Percentiles rank a stretch among this genome's conserved stretches.
phyloP scores from a whole-genome alignment of 1,140 invertebrate genomes.

The Muscidifurax raptorellus region DNA sequence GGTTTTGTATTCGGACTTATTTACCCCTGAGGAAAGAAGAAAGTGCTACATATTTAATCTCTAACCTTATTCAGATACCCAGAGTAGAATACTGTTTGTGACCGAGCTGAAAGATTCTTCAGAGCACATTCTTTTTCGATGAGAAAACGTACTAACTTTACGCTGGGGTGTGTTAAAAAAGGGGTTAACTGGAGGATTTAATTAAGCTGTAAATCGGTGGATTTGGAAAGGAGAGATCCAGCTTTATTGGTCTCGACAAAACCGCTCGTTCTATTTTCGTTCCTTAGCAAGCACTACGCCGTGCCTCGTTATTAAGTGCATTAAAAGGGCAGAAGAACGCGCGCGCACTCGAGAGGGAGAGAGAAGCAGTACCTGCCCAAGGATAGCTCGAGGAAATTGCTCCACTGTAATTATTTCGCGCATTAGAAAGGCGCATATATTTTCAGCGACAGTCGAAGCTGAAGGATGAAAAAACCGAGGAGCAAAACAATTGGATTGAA shows the following conservation, averaged over 20 bases:
- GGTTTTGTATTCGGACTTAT: too few species aligned
- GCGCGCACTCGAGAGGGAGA: not conserved
- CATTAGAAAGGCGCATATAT: not conserved
- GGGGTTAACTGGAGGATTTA: not conserved
- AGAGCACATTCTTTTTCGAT: too few species aligned
- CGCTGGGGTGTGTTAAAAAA: not conserved
- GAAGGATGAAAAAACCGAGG: not conserved
- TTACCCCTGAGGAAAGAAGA: too few species aligned
- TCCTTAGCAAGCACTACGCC: not conserved
- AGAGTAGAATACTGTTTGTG: too few species aligned
- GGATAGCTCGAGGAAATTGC: not conserved
- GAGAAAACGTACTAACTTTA: too few species aligned
- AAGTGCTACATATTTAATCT: too few species aligned
- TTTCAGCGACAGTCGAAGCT: not conserved
- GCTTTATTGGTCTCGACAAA: conserved; percentile 27
- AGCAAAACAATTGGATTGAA: not conserved
- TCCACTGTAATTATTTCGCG: not conserved
- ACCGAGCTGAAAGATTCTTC: too few species aligned
- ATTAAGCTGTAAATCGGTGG: conserved; percentile 32
- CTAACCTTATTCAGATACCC: too few species aligned
- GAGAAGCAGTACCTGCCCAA: not conserved
- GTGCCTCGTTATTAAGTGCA: not conserved
- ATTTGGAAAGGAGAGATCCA: conserved; percentile 16
- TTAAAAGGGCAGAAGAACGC: not conserved
- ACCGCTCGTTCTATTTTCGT: conserved; percentile 15